Base-by-base conservation (phyloP, 2,113 vertebrate species). In the Chamaea fasciata region DNA sequence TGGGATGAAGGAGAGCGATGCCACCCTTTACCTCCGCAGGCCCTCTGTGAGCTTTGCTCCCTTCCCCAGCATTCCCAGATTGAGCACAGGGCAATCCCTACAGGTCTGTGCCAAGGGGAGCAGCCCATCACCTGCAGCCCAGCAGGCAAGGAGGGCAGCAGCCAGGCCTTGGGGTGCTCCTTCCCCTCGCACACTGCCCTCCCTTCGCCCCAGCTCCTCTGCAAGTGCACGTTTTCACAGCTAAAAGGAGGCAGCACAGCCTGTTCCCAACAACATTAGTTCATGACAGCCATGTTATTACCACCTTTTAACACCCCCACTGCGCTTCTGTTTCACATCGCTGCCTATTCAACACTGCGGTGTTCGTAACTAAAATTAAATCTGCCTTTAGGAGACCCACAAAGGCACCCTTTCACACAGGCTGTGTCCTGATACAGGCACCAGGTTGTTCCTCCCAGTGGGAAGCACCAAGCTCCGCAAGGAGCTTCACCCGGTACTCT, bases 241-340 rank as follows among this genome's bases (percentile, higher is more conserved):
- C 83, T 87, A 6, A 63, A 83, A 90, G 85, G 12, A 50, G 30
- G 90, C 90, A 90, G 96, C 28, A 97, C 96, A 95, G 94, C 7
- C 85, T 97, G 95, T 97, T 97, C 95, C 90, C 90, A 93, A 1
- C 16, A 94, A 47, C 76, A 17, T 33, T 35, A 75, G 95, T 92
- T 95, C 93, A 92, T 95, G 95, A 96, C 94, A 97, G 95, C 96
- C 96, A 95, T 94, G 90, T 93, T 96, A 97, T 97, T 96, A 95
- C 73, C 94, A 92, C 86, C 90, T 90, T 86, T 86, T 84, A 95
- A 96, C 95, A 96, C 95, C 93, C 96, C 95, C 95, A 96, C 95
- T 53, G 92, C 65, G 92, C 94, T 96, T 95, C 93, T 97, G 93
- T 93, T 96, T 57, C 96, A 68, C 41, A 31, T 70, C 49, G 15